These are phyloP conservation scores for Shinisaurus crocodilurus DNA, from an alignment of 2,113 vertebrate genomes.

Conservation along the genomic window DNA sequence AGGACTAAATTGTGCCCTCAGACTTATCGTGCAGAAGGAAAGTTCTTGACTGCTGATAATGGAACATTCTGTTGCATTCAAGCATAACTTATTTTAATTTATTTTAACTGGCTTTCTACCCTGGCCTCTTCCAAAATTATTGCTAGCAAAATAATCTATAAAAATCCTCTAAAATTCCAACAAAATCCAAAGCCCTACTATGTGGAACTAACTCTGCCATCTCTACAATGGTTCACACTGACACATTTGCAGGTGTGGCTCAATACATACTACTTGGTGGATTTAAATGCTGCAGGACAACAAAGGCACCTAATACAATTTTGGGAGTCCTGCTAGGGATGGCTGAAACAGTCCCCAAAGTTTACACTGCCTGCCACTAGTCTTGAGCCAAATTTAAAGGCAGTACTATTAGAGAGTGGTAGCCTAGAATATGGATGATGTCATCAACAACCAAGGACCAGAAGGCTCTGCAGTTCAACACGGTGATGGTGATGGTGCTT, in stretches of 20 bases:
- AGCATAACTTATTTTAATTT: constrained; percentile 6
- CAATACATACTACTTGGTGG: background rate
- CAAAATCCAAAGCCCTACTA: background rate
- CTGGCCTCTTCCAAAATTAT: background rate
- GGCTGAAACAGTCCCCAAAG: background rate
- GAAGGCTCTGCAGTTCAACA: background rate
- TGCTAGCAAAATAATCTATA: background rate
- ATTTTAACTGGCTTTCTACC: background rate
- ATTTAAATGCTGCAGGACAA: background rate
- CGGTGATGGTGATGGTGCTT: background rate
- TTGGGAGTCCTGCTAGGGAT: background rate
- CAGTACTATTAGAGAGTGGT: background rate
- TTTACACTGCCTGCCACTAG: background rate
- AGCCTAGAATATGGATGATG: background rate
- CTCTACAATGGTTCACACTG: too few relatives aligned
- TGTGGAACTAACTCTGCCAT: background rate
- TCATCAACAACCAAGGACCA: background rate
- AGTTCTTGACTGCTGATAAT: background rate
- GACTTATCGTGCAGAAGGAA: background rate
- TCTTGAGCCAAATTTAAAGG: background rate
- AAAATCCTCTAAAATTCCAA: background rate
- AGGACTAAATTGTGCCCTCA: background rate
- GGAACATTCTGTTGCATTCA: background rate
- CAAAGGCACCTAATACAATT: background rate
- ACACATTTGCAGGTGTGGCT: background rate